Conservation (phyloP, 2,888 invertebrate genomes). For the Camponotus fellah region DNA sequence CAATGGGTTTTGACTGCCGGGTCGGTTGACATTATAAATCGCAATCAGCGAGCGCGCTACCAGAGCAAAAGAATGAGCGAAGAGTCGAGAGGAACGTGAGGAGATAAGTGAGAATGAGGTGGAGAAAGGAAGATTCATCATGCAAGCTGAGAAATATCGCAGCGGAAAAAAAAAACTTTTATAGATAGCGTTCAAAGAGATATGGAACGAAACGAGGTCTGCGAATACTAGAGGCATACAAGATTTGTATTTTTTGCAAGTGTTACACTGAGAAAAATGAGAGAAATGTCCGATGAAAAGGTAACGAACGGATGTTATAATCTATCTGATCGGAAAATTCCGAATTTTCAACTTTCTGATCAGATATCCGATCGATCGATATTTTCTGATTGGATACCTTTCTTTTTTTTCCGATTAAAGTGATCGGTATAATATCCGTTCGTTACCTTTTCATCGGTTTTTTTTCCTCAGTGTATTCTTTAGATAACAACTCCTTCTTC, state of each 20-base stretch:
- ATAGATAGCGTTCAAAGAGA: conserved; percentile 54
- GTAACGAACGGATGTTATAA: too few species aligned
- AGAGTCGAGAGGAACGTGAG: conserved; percentile 41
- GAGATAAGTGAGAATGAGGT: conserved; percentile 65
- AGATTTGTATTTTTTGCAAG: not conserved
- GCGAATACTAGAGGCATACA: not conserved
- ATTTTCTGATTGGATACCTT: too few species aligned
- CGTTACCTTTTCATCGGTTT: too few species aligned
- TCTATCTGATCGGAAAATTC: too few species aligned
- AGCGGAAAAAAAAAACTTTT: conserved; percentile 60
- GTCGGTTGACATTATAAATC: conserved; percentile 79
- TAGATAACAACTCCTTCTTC: not conserved
- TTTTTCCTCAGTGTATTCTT: too few species aligned
- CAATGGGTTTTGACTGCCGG: conserved; percentile 65
- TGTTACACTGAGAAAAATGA: too few species aligned
- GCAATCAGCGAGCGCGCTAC: conserved; percentile 76
- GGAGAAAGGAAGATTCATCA: conserved; percentile 60
- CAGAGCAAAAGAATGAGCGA: conserved; percentile 42
- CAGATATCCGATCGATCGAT: too few species aligned
- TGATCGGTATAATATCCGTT: too few species aligned
- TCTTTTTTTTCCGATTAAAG: too few species aligned
- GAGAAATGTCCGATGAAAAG: too few species aligned
- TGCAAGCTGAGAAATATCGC: conserved; percentile 58
- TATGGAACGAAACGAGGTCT: not conserved
- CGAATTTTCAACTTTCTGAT: too few species aligned